These are phyloP conservation scores for Globodera ellingtonae DNA, from an alignment of 1,140 invertebrate genomes.

Conservation along the genomic window DNA sequence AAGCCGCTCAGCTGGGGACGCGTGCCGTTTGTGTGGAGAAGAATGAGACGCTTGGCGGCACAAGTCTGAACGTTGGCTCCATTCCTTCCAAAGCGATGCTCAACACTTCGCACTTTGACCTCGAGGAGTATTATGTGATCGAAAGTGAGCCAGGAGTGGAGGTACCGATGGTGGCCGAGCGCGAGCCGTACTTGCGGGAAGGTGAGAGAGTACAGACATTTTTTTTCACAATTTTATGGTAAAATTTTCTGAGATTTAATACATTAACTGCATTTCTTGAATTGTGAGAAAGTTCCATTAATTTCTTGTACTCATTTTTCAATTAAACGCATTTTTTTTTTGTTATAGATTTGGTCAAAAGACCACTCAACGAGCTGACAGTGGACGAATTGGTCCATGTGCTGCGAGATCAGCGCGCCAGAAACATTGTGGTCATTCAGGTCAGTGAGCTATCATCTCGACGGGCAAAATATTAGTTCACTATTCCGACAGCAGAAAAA, in stretches of 20 bases:
- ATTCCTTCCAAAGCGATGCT: conserved; percentile 72
- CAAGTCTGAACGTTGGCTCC: conserved; percentile 84
- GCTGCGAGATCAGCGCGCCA: conserved; percentile 15
- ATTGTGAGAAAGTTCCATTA: neutral
- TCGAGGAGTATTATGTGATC: conserved; percentile 10
- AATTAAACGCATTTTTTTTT: neutral
- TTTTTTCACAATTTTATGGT: neutral
- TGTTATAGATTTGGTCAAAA: neutral
- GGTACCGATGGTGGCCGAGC: conserved; percentile 8
- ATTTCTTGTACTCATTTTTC: neutral
- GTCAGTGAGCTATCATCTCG: neutral
- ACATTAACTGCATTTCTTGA: neutral
- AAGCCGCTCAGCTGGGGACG: conserved; percentile 96
- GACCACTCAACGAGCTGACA: neutral
- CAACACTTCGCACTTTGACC: conserved; percentile 97
- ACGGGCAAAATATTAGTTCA: no score
- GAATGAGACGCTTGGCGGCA: conserved; percentile 88
- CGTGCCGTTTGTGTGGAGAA: conserved; percentile 98
- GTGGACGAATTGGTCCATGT: conserved; percentile 15
- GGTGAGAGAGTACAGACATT: neutral
- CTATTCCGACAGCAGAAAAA: no score
- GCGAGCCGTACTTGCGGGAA: conserved; percentile 4
- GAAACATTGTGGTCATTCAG: neutral
- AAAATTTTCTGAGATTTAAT: neutral
- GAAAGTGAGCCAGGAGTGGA: neutral